Percentiles rank a stretch among this genome's conserved stretches.
phyloP scores from a whole-genome alignment of 2,797 vertebrate genomes.

The Acipenser oxyrinchus region DNA sequence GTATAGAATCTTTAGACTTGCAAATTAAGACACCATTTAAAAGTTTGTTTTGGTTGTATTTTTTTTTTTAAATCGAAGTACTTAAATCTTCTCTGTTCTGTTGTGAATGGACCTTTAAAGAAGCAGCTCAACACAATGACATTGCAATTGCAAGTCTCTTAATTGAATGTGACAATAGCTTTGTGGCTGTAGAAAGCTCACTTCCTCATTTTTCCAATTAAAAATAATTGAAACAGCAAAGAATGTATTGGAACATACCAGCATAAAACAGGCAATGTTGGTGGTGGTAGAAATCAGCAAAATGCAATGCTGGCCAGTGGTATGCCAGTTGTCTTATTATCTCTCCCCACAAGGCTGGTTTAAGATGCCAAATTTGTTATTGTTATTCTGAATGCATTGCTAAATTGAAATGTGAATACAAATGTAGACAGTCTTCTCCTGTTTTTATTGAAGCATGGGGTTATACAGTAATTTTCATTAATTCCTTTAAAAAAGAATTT shows the following conservation, averaged over 20 bases:
- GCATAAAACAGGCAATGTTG: background rate
- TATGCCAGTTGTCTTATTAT: background rate
- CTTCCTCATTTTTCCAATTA: conserved; percentile 7
- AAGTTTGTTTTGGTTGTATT: too few relatives aligned
- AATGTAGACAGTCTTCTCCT: too few relatives aligned
- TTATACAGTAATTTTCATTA: too few relatives aligned
- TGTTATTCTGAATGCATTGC: conserved; percentile 8
- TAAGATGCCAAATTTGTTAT: conserved; percentile 11
- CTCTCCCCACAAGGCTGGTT: background rate
- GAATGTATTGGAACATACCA: background rate
- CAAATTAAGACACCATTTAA: conserved; percentile 10
- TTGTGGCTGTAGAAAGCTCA: conserved; percentile 10
- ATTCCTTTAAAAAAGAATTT: too few relatives aligned
- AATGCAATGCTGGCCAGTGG: background rate
- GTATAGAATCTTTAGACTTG: conserved; percentile 13
- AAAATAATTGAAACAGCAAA: conserved; percentile 11
- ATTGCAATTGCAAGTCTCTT: conserved; percentile 14
- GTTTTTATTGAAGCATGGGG: too few relatives aligned
- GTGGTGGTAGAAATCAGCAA: background rate
- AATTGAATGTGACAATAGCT: conserved; percentile 18
- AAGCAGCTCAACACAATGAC: conserved; percentile 2
- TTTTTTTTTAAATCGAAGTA: conserved; percentile 11
- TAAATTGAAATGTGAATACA: too few relatives aligned
- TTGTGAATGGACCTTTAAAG: conserved; percentile 18
- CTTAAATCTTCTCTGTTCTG: conserved; percentile 19